These are phyloP conservation scores for Pantherophis guttatus DNA, from an alignment of 2,113 vertebrate genomes.

Conservation along the genomic window DNA sequence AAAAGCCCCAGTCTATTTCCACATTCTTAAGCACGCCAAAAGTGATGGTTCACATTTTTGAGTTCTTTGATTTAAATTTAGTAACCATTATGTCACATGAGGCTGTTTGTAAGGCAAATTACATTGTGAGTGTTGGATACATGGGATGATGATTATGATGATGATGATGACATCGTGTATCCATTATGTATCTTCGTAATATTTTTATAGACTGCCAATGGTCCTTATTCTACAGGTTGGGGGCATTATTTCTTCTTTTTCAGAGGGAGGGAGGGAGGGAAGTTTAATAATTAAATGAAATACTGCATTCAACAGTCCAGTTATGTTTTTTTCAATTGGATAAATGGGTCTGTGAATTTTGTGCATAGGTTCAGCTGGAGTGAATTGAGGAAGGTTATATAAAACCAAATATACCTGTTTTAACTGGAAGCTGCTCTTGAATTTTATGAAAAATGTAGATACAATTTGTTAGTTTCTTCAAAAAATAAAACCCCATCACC, in stretches of 20 bases:
- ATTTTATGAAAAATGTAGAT: neutral
- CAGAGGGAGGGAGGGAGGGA: neutral
- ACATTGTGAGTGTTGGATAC: neutral
- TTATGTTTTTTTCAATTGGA: neutral
- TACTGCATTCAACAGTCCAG: neutral
- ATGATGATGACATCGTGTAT: neutral
- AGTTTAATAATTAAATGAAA: neutral
- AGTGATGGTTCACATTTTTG: neutral
- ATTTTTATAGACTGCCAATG: neutral
- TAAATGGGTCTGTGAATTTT: neutral
- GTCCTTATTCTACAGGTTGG: neutral
- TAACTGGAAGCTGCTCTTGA: neutral
- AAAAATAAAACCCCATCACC: neutral
- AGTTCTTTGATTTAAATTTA: neutral
- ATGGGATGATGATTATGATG: neutral
- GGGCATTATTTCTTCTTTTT: neutral
- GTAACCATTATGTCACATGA: neutral
- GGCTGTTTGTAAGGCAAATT: neutral
- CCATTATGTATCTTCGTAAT: neutral
- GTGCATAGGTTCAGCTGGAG: neutral
- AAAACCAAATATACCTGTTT: neutral
- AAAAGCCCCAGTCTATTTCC: neutral
- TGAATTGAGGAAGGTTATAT: neutral
- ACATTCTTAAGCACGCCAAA: neutral
- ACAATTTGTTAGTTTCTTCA: neutral